These are phyloP conservation scores for Zosterops lateralis DNA, from an alignment of 2,113 vertebrate species.

Conservation along the genomic window DNA sequence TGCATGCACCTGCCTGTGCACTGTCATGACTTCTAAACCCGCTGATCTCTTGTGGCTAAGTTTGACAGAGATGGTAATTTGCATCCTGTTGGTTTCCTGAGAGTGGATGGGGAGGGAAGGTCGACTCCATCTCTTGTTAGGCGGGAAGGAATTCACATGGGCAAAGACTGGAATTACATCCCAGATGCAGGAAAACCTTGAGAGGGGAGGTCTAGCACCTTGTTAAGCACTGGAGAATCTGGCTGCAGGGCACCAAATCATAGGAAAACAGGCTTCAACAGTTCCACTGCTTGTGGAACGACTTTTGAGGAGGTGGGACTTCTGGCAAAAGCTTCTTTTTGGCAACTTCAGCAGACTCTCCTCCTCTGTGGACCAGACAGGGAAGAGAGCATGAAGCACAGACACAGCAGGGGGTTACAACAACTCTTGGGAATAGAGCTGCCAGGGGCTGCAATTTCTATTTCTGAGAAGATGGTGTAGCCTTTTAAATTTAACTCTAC, in stretches of 20 bases:
- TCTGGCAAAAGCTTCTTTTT: constrained; percentile 26
- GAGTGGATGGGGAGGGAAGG: not conserved
- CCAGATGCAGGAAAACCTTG: not conserved
- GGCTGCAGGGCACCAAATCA: not conserved
- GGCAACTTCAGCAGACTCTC: not conserved
- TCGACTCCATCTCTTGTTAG: not conserved
- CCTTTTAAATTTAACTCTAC: not conserved
- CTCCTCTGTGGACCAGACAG: not conserved
- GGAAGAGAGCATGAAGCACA: not conserved
- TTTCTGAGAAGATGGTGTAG: not conserved
- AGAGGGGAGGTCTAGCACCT: not conserved
- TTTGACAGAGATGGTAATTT: not conserved
- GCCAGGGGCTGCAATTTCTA: not conserved
- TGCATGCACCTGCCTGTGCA: not conserved
- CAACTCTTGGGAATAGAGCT: not conserved
- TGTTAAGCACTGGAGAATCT: not conserved
- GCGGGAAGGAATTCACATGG: fast-evolving
- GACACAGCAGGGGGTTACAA: not conserved
- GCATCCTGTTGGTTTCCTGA: not conserved
- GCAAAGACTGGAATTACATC: not conserved
- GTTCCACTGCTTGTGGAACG: constrained; percentile 27
- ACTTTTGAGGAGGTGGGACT: constrained; percentile 32
- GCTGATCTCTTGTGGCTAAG: not conserved
- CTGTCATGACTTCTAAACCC: not conserved
- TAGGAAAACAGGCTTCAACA: constrained; percentile 6